Conservation (phyloP, 2,888 invertebrate species). For the Cantharis lateralis region DNA sequence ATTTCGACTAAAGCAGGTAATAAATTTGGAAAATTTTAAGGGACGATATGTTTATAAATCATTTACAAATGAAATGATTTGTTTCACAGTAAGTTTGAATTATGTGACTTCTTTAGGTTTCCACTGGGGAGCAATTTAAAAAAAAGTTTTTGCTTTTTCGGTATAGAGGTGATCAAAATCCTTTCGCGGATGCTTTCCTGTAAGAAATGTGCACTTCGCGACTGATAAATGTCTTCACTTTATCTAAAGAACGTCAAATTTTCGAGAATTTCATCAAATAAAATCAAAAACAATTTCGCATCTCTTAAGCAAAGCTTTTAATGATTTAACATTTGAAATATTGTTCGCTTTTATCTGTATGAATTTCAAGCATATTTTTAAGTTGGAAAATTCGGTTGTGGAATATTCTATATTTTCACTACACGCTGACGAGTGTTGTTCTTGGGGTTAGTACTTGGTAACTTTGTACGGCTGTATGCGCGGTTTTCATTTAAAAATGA, state of each 20-base stretch:
- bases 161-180: slow-evolving; percentile 21
- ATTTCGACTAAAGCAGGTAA: neutral
- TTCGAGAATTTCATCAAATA: neutral
- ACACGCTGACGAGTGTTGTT: neutral
- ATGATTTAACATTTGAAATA: slow-evolving; percentile 11
- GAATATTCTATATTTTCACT: slow-evolving; percentile 5
- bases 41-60: neutral
- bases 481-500: neutral
- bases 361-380: slow-evolving; percentile 10
- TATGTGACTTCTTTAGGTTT: slow-evolving; percentile 8
- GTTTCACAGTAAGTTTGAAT: neutral
- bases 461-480: neutral
- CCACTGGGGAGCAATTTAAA: slow-evolving; percentile 18
- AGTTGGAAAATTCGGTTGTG: slow-evolving; percentile 2
- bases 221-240: slow-evolving; percentile 21
- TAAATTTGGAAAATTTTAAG: neutral
- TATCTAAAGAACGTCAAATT: neutral
- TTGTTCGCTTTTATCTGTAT: neutral
- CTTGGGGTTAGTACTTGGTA: neutral
- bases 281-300: slow-evolving; percentile 9
- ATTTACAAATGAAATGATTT: neutral
- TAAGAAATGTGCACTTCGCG: slow-evolving; percentile 23
- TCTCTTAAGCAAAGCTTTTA: neutral
- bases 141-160: slow-evolving; percentile 9
- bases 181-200: slow-evolving; percentile 19